Base-by-base conservation (phyloP, 2,113 vertebrate genomes). In the Salminus brasiliensis region DNA sequence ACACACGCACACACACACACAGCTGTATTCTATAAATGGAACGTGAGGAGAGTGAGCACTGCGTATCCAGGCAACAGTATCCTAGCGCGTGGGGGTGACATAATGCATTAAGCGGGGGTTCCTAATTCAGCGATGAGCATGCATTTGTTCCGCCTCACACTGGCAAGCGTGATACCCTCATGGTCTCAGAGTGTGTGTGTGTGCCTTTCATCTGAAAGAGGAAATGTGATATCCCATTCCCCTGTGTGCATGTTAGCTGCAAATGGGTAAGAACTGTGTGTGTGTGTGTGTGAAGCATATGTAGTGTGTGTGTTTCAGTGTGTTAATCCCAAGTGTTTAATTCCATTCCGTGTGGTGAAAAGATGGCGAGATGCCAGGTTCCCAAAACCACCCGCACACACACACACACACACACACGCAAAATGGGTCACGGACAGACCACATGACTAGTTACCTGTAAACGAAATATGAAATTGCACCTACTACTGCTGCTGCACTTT, bases 21-120 rank as follows among this genome's bases (percentile, higher is more conserved):
- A 84, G 75, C 72, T 84, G 79, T 79, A 81, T 65, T 67, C 80
- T 84, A 72, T 71, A 84, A 79, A 75, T 72, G 76, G 80, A 84
- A 71, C n/a, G n/a, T 72, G 45, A 75, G 63, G 72, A 16, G 60
- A 78, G 60, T 45, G 74, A 79, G 60, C 65, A 49, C 66, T 70
- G 59, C 43, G 83, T 85, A 79, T 85, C 83, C 73, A 85, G 76
- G 83, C 83, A 85, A 85, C 83, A 79, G 75, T 47, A 80, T 82
- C 83, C 74, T 63, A 68, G 68, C 52, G 55, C 18, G 53, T 39
- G 25, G n/a, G 52, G 23, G 49, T 85, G 76, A 85, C 80, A 82
- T 79, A 76, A 79, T 68, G 76, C 49, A 68, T 73, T 76, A 84
- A 84, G 72, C 60, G 72, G 80, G 72, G 72, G 52, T 81, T 74